Evolutionary conservation across 1,140 invertebrate genomes (phyloP).

Genomic region (Theocolax elegans): DNA sequence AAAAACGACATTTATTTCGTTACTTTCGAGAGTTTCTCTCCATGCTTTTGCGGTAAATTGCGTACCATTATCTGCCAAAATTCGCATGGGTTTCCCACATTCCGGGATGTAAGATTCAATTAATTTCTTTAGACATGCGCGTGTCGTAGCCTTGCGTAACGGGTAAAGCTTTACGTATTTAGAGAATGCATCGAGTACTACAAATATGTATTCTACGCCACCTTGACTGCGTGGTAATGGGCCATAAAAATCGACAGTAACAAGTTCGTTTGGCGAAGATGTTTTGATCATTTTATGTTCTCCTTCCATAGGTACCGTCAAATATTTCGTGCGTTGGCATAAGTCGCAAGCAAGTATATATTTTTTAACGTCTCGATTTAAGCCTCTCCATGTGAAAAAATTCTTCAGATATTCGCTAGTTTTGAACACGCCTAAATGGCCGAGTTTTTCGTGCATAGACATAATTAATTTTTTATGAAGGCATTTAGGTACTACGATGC

Average conservation of each 20-base stretch:
- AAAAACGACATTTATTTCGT: slow-evolving; percentile 39
- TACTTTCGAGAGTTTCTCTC: slow-evolving; percentile 24
- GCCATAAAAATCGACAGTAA: slow-evolving; percentile 50
- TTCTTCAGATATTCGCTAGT: too few relatives aligned
- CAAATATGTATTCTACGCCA: slow-evolving; percentile 50
- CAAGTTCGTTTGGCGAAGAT: slow-evolving; percentile 40
- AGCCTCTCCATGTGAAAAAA: too few relatives aligned
- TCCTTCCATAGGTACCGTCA: not conserved
- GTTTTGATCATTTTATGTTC: not conserved
- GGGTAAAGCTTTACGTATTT: slow-evolving; percentile 52
- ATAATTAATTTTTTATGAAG: too few relatives aligned
- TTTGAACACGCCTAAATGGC: not conserved
- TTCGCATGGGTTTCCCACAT: slow-evolving; percentile 4
- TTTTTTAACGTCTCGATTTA: too few relatives aligned
- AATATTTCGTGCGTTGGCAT: too few relatives aligned
- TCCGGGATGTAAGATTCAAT: not conserved
- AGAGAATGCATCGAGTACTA: slow-evolving; percentile 50
- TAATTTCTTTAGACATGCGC: not conserved
- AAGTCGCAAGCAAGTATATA: too few relatives aligned
- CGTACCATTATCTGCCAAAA: slow-evolving; percentile 38
- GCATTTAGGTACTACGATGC: too few relatives aligned
- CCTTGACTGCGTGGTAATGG: slow-evolving; percentile 42
- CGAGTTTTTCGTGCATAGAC: too few relatives aligned
- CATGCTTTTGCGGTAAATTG: slow-evolving; percentile 38
- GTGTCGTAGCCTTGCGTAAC: slow-evolving; percentile 44